These are phyloP conservation scores for Heliconius hewitsoni DNA, from an alignment of 1,140 invertebrate genomes.

Conservation along the genomic window DNA sequence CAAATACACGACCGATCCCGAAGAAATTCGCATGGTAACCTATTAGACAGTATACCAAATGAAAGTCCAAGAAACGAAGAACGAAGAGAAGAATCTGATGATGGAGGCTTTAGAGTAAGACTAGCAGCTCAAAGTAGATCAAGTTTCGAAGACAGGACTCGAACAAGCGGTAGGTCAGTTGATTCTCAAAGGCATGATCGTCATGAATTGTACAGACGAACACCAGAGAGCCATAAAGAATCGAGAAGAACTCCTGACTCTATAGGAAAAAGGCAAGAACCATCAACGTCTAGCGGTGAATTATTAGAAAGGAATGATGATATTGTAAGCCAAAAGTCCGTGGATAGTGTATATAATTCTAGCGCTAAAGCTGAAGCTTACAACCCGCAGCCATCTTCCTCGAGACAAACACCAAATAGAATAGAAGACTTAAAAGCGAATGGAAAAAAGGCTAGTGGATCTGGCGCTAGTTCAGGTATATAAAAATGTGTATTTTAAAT, in stretches of 20 bases:
- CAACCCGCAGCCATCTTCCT: conserved; percentile 68
- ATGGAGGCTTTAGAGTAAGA: conserved; percentile 81
- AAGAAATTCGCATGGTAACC: conserved; percentile 82
- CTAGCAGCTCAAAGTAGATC: conserved; percentile 70
- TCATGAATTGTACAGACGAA: conserved; percentile 70
- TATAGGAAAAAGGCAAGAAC: conserved; percentile 58
- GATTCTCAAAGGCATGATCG: conserved; percentile 61
- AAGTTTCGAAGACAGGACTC: conserved; percentile 72
- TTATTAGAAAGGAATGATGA: conserved; percentile 66
- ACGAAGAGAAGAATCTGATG: conserved; percentile 80
- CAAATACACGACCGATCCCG: conserved; percentile 71
- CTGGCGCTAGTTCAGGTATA: conserved; percentile 72
- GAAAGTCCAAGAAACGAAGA: conserved; percentile 68
- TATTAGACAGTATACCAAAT: conserved; percentile 75
- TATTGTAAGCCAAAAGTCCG: conserved; percentile 73
- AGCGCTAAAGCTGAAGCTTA: conserved; percentile 66
- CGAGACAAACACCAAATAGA: conserved; percentile 72
- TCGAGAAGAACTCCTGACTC: conserved; percentile 66
- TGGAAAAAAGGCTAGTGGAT: conserved; percentile 70
- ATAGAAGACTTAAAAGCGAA: conserved; percentile 75
- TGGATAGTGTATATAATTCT: conserved; percentile 72
- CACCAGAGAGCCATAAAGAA: conserved; percentile 64
- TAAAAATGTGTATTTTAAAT: neutral
- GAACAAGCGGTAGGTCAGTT: conserved; percentile 69
- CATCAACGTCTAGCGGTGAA: conserved; percentile 48